A percentile compares a stretch with the other conserved stretches of the same genome.
phyloP scores from a whole-genome alignment of 30 jellyfish, hydroid and myxozoan species.

The Haliclystus octoradiatus region DNA sequence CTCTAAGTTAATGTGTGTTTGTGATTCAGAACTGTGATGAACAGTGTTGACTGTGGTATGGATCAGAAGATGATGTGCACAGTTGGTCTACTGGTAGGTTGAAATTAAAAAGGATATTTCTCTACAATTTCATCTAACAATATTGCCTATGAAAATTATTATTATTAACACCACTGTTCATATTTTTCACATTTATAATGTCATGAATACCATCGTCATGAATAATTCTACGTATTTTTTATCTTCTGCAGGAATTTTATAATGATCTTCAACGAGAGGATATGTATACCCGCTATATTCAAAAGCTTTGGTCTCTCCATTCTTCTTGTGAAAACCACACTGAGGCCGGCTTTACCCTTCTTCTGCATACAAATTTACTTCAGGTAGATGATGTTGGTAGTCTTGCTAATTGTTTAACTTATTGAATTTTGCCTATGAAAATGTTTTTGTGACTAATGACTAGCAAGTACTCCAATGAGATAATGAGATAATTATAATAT shows the following conservation, averaged over 20 bases:
- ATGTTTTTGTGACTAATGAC: no score
- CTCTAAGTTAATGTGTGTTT: no score
- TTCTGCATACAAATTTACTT: constrained; percentile 57
- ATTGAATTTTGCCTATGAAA: background rate
- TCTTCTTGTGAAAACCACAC: constrained; percentile 67
- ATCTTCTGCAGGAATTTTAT: constrained; percentile 67
- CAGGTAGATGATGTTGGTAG: constrained; percentile 25
- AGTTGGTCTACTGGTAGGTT: constrained; percentile 72
- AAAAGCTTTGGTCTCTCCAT: constrained; percentile 76
- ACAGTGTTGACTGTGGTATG: constrained; percentile 66
- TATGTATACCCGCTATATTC: constrained; percentile 73
- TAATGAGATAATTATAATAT: no score
- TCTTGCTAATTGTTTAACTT: background rate
- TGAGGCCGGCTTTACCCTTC: constrained; percentile 88
- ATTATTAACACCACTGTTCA: background rate
- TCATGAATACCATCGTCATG: no score
- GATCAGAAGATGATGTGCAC: constrained; percentile 91
- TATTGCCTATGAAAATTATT: no score
- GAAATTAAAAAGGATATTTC: no score
- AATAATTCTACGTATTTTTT: no score
- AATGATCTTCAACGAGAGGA: constrained; percentile 48
- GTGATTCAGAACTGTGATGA: constrained; percentile 54
- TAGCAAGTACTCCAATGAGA: no score
- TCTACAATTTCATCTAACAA: no score
- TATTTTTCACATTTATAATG: background rate